Evolutionary conservation across 2,797 vertebrate genomes (phyloP).

Genomic region (Sebastes umbrosus): DNA sequence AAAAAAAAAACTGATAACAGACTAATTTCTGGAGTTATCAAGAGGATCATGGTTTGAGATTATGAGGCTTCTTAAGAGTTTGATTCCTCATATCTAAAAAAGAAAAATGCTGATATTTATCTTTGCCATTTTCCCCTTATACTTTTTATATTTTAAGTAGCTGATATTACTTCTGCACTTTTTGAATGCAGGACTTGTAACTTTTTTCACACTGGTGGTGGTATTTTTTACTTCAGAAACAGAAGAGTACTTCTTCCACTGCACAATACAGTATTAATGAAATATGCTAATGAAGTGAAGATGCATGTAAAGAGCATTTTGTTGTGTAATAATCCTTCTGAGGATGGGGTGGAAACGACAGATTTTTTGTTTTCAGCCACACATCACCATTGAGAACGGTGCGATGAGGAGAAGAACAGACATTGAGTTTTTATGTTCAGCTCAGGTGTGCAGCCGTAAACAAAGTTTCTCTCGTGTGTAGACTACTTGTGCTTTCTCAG

Average conservation of each 20-base stretch:
- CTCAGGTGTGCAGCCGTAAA: neutral
- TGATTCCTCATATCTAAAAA: neutral
- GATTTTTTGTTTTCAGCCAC: neutral
- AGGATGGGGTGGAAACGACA: neutral
- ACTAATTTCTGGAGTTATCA: neutral
- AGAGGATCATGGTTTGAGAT: neutral
- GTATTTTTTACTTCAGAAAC: neutral
- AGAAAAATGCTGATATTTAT: neutral
- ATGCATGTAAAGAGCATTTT: neutral
- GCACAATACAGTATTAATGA: neutral
- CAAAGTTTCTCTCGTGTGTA: neutral
- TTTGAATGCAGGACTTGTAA: neutral
- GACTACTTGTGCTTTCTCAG: neutral
- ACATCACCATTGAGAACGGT: neutral
- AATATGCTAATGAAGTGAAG: neutral
- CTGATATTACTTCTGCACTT: neutral
- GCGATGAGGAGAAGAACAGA: neutral
- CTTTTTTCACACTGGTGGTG: neutral
- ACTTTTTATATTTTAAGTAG: neutral
- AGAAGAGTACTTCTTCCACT: neutral
- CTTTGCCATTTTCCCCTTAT: neutral
- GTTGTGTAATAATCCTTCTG: neutral
- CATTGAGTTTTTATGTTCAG: neutral
- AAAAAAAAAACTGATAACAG: neutral
- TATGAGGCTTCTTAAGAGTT: neutral